Conservation (phyloP, 2,797 vertebrate species). For the Darevskia nairensis region DNA sequence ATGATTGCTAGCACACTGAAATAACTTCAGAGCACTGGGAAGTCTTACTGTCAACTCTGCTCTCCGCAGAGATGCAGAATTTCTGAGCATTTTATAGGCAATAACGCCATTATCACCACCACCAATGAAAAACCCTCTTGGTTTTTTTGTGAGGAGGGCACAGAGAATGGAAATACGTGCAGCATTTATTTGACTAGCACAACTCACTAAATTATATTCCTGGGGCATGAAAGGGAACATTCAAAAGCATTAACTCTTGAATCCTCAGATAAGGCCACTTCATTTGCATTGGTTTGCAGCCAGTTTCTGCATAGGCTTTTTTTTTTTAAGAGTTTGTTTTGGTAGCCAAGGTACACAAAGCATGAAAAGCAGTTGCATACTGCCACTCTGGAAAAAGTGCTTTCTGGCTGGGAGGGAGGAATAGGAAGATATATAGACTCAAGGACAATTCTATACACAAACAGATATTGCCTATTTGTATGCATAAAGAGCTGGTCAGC, state of each 20-base stretch:
- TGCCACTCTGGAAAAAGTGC: too few relatives aligned
- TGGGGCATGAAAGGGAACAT: neutral
- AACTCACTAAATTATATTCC: neutral
- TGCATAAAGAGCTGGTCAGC: neutral
- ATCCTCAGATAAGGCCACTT: neutral
- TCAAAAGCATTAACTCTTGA: neutral
- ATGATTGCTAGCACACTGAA: neutral
- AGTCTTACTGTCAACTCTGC: neutral
- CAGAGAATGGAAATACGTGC: neutral
- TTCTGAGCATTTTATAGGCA: neutral
- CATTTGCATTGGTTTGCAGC: neutral
- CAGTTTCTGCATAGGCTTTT: neutral
- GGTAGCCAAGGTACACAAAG: neutral
- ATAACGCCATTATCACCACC: neutral
- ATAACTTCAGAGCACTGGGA: neutral
- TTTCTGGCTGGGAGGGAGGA: too few relatives aligned
- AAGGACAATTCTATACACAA: neutral
- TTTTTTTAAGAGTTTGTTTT: neutral
- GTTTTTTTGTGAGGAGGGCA: too few relatives aligned
- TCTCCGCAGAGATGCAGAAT: neutral
- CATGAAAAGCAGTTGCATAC: neutral
- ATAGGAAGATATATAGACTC: neutral
- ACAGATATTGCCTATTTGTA: neutral
- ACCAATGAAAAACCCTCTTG: neutral
- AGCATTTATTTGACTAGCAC: neutral